Base-by-base conservation (phyloP, 1,140 invertebrate species). In the Choristoneura fumiferana region DNA sequence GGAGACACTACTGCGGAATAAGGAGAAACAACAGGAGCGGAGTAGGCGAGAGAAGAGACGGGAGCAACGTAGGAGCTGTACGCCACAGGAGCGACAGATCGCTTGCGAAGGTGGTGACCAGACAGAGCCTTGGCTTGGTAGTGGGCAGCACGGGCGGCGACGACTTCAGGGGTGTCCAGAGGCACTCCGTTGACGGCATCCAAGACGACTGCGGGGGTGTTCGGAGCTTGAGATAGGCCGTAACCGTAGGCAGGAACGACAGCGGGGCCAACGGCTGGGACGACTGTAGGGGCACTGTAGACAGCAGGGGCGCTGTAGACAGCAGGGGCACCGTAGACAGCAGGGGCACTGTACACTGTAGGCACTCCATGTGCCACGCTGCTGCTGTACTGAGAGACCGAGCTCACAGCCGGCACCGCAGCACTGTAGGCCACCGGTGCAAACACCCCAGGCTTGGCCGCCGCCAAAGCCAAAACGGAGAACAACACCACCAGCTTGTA, bases 401-500 rank as follows among this genome's bases (percentile, higher is more conserved):
- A 86, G 71, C 78, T 85, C 37, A 73, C 67, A 0, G 71, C 80
- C 5, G 71, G 72, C 49, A 67, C 57, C n/a, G 53, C 54, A 4
- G 76, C 53, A 60, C 63, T 74, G 73, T 84, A 89, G 22, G 75
- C 74, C 35, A 85, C 34, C 3, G 87, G 84, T n/a, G 78, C 65
- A 40, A 84, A 78, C 29, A 77, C 43, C 40, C 83, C 74, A 8
- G 88, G 87, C 58, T 88, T 87, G 54, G 87, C 87, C 33, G 84
- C 78, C 14, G 87, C 88, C 55, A 90, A 54, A 60, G 82, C 84
- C 43, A 77, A 53, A 40, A 78, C 63, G 38, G 77, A 78, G 62
- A 87, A 78, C 61, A 89, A 83, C 68, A 88, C 77, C 72, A 90
- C 79, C 79, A 85, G 65, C 70, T 87, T 87, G 86, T 84, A 91